Conservation (phyloP, 2,113 vertebrate genomes). For the Equus quagga region DNA sequence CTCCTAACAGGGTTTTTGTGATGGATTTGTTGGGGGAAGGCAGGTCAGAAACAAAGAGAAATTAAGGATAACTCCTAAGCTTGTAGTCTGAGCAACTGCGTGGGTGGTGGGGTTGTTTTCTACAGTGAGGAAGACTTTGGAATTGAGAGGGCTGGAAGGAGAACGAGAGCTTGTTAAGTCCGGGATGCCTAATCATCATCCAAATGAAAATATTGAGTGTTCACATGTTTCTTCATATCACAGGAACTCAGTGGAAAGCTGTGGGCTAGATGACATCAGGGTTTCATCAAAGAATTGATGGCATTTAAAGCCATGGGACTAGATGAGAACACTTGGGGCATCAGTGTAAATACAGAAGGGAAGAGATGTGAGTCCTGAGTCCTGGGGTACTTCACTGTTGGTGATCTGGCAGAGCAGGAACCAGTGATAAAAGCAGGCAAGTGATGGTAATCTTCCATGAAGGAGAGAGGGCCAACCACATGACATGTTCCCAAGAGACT, state of each 20-base stretch:
- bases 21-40: not conserved
- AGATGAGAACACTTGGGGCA: not conserved
- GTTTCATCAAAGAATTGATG: not conserved
- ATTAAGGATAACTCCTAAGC: not conserved
- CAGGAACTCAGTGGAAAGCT: not conserved
- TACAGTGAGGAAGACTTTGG: not conserved
- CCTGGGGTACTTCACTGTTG: accelerated
- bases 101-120: not conserved
- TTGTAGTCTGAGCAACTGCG: not conserved
- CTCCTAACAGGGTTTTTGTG: too few species aligned
- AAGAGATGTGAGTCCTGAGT: not conserved
- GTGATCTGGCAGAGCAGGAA: not conserved
- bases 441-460: not conserved
- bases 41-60: not conserved
- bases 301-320: not conserved
- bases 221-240: not conserved
- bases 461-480: not conserved
- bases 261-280: not conserved
- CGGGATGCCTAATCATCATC: not conserved
- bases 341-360: not conserved
- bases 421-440: not conserved
- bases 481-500: not conserved
- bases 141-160: not conserved
- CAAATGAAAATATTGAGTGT: not conserved
- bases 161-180: not conserved